A percentile compares a stretch with the other conserved stretches of the same genome.
Evolutionary conservation across 2,888 invertebrate species (phyloP).

Genomic region (Temnothorax ravouxi): DNA sequence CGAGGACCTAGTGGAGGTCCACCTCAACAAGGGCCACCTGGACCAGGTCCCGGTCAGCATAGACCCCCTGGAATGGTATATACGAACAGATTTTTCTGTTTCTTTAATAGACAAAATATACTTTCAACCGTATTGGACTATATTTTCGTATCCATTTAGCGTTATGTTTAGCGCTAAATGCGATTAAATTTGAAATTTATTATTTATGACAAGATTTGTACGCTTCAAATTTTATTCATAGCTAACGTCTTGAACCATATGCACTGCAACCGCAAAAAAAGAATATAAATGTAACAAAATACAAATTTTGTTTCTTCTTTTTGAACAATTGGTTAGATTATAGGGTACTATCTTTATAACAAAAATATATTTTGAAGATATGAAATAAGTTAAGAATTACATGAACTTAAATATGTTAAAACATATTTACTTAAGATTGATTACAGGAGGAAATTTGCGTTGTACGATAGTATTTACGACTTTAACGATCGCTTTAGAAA

Average conservation of each 20-base stretch:
- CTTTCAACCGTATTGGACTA: background rate
- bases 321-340: background rate
- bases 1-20: constrained; percentile 88
- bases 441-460: background rate
- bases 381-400: background rate
- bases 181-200: constrained; percentile 14
- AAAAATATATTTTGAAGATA: background rate
- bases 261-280: background rate
- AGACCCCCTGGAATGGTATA: constrained; percentile 88
- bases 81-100: background rate
- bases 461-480: background rate
- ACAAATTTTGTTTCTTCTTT: background rate
- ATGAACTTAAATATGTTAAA: constrained; percentile 2
- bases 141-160: background rate
- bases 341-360: background rate
- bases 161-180: background rate
- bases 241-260: background rate
- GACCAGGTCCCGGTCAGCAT: constrained; percentile 87
- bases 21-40: constrained; percentile 88
- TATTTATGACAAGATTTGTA: background rate
- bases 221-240: background rate
- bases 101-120: background rate
- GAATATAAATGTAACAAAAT: background rate
- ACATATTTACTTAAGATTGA: background rate
- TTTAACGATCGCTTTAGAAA: background rate